Evolutionary conservation across 2,797 vertebrate genomes (phyloP).

Genomic region (Apogon talboti): DNA sequence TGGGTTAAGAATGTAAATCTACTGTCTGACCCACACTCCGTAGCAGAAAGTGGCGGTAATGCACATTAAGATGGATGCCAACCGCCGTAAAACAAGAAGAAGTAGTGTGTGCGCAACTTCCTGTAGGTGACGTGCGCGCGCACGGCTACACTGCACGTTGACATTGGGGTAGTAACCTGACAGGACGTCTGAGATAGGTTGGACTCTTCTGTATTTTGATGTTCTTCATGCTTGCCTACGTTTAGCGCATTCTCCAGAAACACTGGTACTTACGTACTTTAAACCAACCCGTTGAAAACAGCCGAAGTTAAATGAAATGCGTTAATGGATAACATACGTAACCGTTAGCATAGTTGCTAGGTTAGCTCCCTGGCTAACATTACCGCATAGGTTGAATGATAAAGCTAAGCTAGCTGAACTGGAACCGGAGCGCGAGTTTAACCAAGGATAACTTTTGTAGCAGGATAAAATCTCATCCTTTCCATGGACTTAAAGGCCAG

Average conservation of each 20-base stretch:
- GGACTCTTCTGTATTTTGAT: fast-evolving
- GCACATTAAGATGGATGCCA: too few relatives aligned
- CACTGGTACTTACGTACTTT: fast-evolving
- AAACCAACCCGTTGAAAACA: fast-evolving
- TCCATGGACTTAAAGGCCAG: too few relatives aligned
- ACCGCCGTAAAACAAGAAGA: too few relatives aligned
- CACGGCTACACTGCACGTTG: conserved; percentile 49
- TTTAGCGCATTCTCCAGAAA: too few relatives aligned
- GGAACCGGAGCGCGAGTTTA: conserved; percentile 3
- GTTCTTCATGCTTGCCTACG: too few relatives aligned
- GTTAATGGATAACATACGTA: not conserved
- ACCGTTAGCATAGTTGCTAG: conserved; percentile 25
- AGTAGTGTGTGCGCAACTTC: conserved; percentile 11
- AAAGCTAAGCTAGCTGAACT: not conserved
- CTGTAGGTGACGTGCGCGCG: not conserved
- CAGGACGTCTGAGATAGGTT: not conserved
- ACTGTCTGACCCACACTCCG: too few relatives aligned
- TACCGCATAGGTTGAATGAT: not conserved
- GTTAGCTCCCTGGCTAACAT: not conserved
- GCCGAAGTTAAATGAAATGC: not conserved
- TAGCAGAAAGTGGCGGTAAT: too few relatives aligned
- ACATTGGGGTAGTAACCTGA: conserved; percentile 45
- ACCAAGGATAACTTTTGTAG: conserved; percentile 21
- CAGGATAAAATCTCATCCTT: too few relatives aligned
- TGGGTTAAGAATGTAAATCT: too few relatives aligned